Evolutionary conservation across 2,888 invertebrate species (phyloP).

Genomic region (Trissoscelio sp.): DNA sequence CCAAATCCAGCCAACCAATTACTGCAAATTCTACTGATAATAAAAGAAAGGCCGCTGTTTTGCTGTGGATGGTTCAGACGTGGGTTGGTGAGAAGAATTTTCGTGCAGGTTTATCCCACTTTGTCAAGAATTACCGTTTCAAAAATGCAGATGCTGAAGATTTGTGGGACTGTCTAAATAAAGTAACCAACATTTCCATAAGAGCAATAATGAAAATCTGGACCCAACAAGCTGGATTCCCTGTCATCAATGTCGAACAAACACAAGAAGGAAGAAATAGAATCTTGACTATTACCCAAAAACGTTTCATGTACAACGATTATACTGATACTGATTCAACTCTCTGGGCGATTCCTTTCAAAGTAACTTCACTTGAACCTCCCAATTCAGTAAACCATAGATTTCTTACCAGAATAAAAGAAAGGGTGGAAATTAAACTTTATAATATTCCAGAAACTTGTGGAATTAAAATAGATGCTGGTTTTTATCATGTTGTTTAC

Average conservation of each 20-base stretch:
- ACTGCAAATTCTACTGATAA: background rate
- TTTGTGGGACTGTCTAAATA: background rate
- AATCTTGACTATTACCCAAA: slow-evolving; percentile 2
- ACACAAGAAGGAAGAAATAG: background rate
- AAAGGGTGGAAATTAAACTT: background rate
- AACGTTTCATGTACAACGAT: background rate
- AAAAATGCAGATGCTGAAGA: background rate
- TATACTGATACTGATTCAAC: background rate
- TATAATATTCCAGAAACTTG: background rate
- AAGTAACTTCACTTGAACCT: background rate
- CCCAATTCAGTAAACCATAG: background rate
- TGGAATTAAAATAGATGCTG: slow-evolving; percentile 3
- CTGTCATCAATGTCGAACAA: background rate
- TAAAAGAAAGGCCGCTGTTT: background rate
- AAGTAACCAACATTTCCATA: background rate
- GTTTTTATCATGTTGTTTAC: slow-evolving; percentile 2
- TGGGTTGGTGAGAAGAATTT: background rate
- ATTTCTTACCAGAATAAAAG: background rate
- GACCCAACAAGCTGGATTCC: background rate
- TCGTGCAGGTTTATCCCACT: background rate
- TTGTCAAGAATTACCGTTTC: background rate
- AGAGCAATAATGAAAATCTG: background rate
- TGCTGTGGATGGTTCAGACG: background rate
- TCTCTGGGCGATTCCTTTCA: slow-evolving; percentile 4
- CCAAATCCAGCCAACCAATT: background rate